A percentile compares a stretch with the other conserved stretches of the same genome.
Evolutionary conservation across 92 coral and sea anemone species (phyloP).

Genomic region (Epizoanthus fatuus): DNA sequence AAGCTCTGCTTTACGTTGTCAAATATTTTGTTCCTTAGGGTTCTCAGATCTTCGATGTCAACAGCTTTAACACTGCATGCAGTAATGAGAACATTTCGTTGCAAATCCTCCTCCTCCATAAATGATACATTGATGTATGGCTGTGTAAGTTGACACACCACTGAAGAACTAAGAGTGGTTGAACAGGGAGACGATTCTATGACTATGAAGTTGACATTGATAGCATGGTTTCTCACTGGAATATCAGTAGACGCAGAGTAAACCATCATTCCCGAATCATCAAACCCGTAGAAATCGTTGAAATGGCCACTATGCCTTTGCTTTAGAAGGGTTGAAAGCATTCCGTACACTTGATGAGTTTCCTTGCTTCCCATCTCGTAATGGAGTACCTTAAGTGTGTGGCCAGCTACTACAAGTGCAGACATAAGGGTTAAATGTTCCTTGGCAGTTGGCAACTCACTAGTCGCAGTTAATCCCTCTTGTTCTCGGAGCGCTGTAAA

Average conservation of each 20-base stretch:
- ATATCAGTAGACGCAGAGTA: not conserved
- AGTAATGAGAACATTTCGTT: not conserved
- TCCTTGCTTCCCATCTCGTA: not conserved
- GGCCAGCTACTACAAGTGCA: not conserved
- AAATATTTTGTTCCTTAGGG: not conserved
- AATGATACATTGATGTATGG: not conserved
- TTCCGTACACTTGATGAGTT: not conserved
- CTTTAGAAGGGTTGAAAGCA: not conserved
- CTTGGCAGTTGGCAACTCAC: not conserved
- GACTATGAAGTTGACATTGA: not conserved
- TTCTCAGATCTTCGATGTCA: slow-evolving; percentile 6
- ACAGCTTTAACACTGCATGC: not conserved
- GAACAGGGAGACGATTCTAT: not conserved
- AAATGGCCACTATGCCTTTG: not conserved
- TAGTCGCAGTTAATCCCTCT: too few relatives aligned
- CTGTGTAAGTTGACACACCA: not conserved
- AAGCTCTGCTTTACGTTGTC: not conserved
- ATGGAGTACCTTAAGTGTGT: not conserved
- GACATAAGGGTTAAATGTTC: not conserved
- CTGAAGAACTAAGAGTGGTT: not conserved
- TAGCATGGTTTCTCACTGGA: not conserved
- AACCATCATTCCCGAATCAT: not conserved
- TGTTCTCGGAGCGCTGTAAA: not conserved
- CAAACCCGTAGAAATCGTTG: not conserved
- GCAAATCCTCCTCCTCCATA: not conserved